Base-by-base conservation (phyloP, 2,888 invertebrate genomes). In the Nudaria mundana region DNA sequence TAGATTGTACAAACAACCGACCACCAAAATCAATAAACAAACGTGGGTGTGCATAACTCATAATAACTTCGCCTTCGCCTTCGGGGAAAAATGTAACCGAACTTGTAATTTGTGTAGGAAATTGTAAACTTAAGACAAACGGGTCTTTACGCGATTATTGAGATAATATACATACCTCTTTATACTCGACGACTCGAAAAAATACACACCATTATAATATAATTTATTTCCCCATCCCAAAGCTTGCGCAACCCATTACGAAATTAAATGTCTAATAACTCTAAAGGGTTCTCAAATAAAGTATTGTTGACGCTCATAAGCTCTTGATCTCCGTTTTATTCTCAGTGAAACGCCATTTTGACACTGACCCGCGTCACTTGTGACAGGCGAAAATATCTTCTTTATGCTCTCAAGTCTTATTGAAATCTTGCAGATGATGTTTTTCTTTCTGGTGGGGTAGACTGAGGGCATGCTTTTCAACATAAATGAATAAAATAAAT, bases 301-400 rank as follows among this genome's bases (percentile, higher is more conserved):
- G 22, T 55, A 56, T 44, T 39, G 30, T 43, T 30, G 42, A 42
- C 40, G 38, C 39, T 43, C 40, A 41, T 41, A 55, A 55, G 52
- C 51, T 44, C 59, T 67, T 69, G 70, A 69, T 63, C 67, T 50
- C 60, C 52, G 48, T 66, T 65, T 64, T 66, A 66, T 63, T 61
- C 56, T 48, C 56, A 65, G 62, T 61, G 64, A 66, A 70, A 55
- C 59, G 59, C 47, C 63, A 52, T 55, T 69, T 65, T 63, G 67
- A 66, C 67, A 62, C 44, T 58, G 56, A 74, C 73, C 73, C 58
- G 43, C 56, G 50, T 71, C 73, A 73, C 42, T 43, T 37, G 40
- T 58, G 74, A 66, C 74, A 65, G 57, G 61, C 65, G 56, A 56
- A 63, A 70, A 66, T 65, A 57, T 69, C 69, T 69, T 70, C 62